Evolutionary conservation across 2,113 vertebrate genomes (phyloP), one percentile per base, ranked within the genome.

Genomic region (Motacilla tschutschensis): DNA sequence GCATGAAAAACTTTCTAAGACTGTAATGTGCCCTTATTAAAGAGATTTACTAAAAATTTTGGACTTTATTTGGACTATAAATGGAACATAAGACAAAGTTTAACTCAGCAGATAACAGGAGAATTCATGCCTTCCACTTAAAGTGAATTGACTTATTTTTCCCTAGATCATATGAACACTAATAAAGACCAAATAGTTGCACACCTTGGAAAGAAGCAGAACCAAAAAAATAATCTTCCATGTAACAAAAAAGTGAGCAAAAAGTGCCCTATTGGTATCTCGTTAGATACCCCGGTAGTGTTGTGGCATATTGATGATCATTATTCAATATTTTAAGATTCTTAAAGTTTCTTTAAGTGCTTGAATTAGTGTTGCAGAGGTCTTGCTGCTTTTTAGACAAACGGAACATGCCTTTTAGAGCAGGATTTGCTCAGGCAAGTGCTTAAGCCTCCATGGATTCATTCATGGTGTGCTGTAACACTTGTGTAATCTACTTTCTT

Each of bases 401-500:
- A 86, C 72, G 26, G 58, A 53, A 38, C 2, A 0, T 90, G 71
- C 22, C 38, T 78, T 85, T 81, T 79, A 78, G 66, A 85, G 17
- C 7, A 40, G 71, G 47, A 65, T 92, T 82, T 79, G 67, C 48
- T 87, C 60, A 51, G 64, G 31, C 64, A 74, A 79, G 64, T 73
- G 58, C 63, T 57, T 71, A 46, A 81, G 40, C 43, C 47, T 90
- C 33, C 26, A 3, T 26, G 41, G 64, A 74, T 85, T 85, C 73
- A 81, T 88, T 91, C 53, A 60, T 75, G n/a, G 26, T 75, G 66
- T 89, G 31, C 74, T 78, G 41, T 59, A 71, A 43, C 66, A 47
- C 63, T 91, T 79, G 38, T 66, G 72, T 73, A 63, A 91, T 84
- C 36, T 75, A 6, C 38, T 79, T 94, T 38, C 63, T 84, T 90